Evolutionary conservation across 2,888 invertebrate genomes (phyloP).

Genomic region (Brenthis hecate): DNA sequence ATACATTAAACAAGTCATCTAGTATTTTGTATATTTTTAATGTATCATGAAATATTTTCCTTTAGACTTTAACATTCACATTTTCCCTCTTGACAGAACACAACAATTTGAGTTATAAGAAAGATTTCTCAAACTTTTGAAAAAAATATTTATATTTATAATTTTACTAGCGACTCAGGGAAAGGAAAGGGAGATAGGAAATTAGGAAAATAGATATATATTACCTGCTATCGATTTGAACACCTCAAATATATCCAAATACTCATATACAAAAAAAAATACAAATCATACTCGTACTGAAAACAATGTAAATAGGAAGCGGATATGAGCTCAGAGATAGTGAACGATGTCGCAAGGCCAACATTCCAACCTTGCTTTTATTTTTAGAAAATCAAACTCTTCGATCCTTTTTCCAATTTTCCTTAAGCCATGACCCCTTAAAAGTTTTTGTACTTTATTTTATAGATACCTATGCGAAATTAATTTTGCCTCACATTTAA

Average conservation of each 20-base stretch:
- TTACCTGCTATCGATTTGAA: not conserved
- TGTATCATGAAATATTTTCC: no score
- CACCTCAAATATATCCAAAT: not conserved
- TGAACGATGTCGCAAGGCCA: constrained; percentile 47
- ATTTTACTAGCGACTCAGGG: no score
- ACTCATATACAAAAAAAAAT: not conserved
- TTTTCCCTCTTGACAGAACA: no score
- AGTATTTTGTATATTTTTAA: no score
- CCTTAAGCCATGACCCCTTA: constrained; percentile 32
- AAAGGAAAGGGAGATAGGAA: no score
- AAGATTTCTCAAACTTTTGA: no score
- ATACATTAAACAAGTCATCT: no score
- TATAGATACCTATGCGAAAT: not conserved
- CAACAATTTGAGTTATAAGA: no score
- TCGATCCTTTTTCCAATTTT: constrained; percentile 32
- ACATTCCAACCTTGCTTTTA: constrained; percentile 49
- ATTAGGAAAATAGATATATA: no score
- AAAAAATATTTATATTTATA: no score
- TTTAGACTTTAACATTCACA: no score
- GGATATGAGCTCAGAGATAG: constrained; percentile 51
- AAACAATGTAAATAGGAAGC: constrained; percentile 51
- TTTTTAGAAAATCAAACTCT: constrained; percentile 50
- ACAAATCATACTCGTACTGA: constrained; percentile 24
- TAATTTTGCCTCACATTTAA: no score
- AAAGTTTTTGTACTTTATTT: not conserved